Base-by-base conservation (phyloP, 2,888 invertebrate genomes). In the Agrochola macilenta region DNA sequence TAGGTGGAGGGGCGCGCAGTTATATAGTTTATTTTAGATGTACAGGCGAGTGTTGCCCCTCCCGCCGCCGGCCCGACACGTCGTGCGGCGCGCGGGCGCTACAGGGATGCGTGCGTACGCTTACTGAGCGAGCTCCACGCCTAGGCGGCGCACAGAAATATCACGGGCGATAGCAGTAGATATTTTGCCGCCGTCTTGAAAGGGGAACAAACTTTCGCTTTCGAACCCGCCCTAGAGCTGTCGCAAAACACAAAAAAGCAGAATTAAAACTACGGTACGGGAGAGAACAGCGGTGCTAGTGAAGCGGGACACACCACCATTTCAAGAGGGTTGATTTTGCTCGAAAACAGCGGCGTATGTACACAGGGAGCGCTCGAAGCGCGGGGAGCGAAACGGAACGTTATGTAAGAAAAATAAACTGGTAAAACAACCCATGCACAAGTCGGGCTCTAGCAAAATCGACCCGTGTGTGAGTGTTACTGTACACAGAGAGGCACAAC, bases 161-260 rank as follows among this genome's bases (percentile, higher is more conserved):
- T 97, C 97, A 98, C 97, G 95, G 98, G 97, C 97, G 97, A 97
- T 97, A 98, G 97, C 96, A 98, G 97, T 95, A 98, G 97, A 96
- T 97, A 97, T 97, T 97, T 97, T 97, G 97, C 97, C 95, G 97
- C 97, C 97, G 97, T 97, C 97, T 97, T 98, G 97, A 97, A 97
- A 97, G 97, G 97, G 96, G 97, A 97, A 97, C 97, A 97, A 95
- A 96, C 97, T 97, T 97, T 97, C 96, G 97, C 97, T 97, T 97
- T 97, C 97, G 96, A 94, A 93, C 96, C 95, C 95, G 96, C 94
- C 95, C 96, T 97, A 96, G 95, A 96, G 96, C 97, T 97, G 97
- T 95, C 94, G 95, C 95, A 95, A 94, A 94, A 95, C 95, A 95
- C 94, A 94, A 95, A 95, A 95, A 96, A 95, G 94, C 94, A 93